Evolutionary conservation across 2,113 vertebrate species (phyloP).

Genomic region (Barnardius zonarius): DNA sequence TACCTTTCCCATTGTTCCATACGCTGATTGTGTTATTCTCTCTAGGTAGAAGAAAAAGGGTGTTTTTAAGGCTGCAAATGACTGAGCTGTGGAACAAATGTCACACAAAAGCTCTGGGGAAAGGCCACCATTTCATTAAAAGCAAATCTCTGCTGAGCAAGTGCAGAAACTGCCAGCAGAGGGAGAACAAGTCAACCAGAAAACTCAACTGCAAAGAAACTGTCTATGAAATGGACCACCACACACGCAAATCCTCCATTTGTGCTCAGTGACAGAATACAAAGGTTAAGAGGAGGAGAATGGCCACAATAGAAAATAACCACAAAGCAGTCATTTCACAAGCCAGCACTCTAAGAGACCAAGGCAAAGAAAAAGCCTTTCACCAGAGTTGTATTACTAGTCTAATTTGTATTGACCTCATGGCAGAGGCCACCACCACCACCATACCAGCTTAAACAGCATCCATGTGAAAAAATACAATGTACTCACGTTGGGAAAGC

Average conservation of each 20-base stretch:
- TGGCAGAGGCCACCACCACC: background rate
- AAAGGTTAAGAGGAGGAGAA: background rate
- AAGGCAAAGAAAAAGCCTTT: background rate
- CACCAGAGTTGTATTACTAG: background rate
- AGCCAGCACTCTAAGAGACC: background rate
- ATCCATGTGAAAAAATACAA: background rate
- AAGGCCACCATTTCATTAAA: slow-evolving; percentile 16
- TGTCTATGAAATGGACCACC: accelerated
- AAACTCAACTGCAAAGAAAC: background rate
- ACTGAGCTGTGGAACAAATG: background rate
- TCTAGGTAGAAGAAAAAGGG: slow-evolving; percentile 57
- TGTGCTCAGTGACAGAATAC: background rate
- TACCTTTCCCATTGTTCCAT: slow-evolving; percentile 98
- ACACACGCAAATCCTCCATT: background rate
- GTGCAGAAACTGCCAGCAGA: slow-evolving; percentile 47
- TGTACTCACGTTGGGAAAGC: background rate
- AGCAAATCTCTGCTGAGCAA: background rate
- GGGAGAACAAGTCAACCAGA: slow-evolving; percentile 39
- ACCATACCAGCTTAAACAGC: background rate
- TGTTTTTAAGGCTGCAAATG: slow-evolving; percentile 1
- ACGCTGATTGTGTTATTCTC: slow-evolving; percentile 94
- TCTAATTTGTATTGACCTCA: background rate
- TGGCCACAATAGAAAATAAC: accelerated
- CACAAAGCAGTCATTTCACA: background rate
- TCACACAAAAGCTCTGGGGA: background rate